Evolutionary conservation across 1,140 invertebrate genomes (phyloP).

Genomic region (Tyrophagus putrescentiae): DNA sequence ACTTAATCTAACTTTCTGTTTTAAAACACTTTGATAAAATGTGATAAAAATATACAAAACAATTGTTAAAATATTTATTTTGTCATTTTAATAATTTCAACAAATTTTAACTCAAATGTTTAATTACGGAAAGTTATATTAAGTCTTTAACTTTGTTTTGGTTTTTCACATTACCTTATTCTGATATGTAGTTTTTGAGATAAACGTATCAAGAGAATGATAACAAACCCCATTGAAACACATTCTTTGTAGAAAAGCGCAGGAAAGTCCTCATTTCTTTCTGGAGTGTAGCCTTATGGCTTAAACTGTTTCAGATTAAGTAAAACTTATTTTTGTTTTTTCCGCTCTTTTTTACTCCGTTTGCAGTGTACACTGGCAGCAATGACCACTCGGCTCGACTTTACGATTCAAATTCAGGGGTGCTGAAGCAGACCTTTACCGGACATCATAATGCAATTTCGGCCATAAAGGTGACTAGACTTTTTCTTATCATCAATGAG

Average conservation of each 20-base stretch:
- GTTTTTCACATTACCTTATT: too few species aligned
- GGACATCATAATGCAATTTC: slow-evolving; percentile 37
- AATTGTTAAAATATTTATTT: slow-evolving; percentile 1
- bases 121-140: too few species aligned
- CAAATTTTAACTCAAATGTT: neutral
- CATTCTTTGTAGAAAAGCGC: too few species aligned
- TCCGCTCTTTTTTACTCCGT: neutral
- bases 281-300: too few species aligned
- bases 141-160: too few species aligned
- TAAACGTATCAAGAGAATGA: too few species aligned
- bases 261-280: too few species aligned
- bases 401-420: slow-evolving; percentile 41
- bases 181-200: too few species aligned
- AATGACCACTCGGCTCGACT: slow-evolving; percentile 31
- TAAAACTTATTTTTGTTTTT: neutral
- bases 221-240: too few species aligned
- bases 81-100: neutral
- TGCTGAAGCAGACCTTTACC: slow-evolving; percentile 33
- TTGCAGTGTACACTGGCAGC: slow-evolving; percentile 38
- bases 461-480: slow-evolving; percentile 29
- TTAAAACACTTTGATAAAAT: too few species aligned
- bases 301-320: slow-evolving; percentile 19
- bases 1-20: too few species aligned
- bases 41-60: too few species aligned
- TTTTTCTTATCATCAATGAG: neutral